Conservation (phyloP, 23 tunicate species). For the Trididemnum clinides region DNA sequence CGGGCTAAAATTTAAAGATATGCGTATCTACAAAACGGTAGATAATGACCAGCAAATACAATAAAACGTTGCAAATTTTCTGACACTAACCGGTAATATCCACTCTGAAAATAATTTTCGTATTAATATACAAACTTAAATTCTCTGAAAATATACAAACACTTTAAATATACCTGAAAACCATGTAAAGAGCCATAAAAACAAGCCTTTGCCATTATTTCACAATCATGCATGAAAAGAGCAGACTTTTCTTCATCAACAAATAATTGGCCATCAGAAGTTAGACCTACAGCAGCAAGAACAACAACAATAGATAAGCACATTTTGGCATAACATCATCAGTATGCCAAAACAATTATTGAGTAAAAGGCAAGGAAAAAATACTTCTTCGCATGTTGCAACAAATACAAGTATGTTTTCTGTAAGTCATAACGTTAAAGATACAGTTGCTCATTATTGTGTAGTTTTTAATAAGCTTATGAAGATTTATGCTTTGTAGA, state of each 20-base stretch:
- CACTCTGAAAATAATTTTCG: no score
- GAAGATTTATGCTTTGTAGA: not conserved
- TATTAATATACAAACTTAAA: no score
- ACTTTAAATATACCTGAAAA: conserved; percentile 46
- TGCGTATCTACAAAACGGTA: no score
- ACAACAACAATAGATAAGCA: not conserved
- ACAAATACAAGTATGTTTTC: no score
- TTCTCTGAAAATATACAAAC: not conserved
- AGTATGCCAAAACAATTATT: no score
- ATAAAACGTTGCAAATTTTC: no score
- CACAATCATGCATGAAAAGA: conserved; percentile 78
- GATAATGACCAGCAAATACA: no score
- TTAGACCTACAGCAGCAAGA: conserved; percentile 16
- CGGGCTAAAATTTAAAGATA: no score
- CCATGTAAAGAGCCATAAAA: conserved; percentile 77
- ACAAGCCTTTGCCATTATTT: conserved; percentile 76
- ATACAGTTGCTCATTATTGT: not conserved
- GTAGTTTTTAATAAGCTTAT: not conserved
- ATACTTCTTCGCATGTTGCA: no score
- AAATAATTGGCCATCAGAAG: conserved; percentile 58
- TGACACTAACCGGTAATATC: not conserved
- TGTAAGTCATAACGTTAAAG: not conserved
- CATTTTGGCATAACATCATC: no score
- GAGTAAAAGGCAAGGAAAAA: not conserved
- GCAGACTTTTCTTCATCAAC: conserved; percentile 63